phyloP scores from a whole-genome alignment of 1,140 invertebrate species.

The Pectinophora gossypiella region DNA sequence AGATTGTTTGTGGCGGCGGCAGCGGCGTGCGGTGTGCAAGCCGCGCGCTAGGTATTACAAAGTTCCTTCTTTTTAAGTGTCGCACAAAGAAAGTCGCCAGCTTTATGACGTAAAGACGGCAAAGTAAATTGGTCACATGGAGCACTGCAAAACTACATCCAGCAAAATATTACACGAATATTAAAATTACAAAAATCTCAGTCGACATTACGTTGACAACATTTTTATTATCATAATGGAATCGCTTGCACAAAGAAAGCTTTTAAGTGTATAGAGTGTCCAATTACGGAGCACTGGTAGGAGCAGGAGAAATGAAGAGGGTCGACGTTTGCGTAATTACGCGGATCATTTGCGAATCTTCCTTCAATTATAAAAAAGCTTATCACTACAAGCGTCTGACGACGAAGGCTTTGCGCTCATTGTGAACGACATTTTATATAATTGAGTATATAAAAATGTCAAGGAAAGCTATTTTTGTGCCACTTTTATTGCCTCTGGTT shows the following conservation, averaged over 20 bases:
- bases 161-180: not conserved
- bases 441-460: slow-evolving; percentile 28
- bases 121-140: not conserved
- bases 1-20: slow-evolving; percentile 31
- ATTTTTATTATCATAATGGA: not conserved
- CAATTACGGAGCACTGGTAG: slow-evolving; percentile 30
- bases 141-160: not conserved
- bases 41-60: slow-evolving; percentile 17
- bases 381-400: slow-evolving; percentile 45
- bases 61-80: slow-evolving; percentile 34
- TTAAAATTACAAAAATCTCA: not conserved
- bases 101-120: slow-evolving; percentile 20
- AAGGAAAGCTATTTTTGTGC: slow-evolving; percentile 13
- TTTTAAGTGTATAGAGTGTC: slow-evolving; percentile 19
- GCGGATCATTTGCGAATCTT: slow-evolving; percentile 68
- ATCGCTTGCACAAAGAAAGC: not conserved
- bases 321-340: slow-evolving; percentile 70
- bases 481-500: slow-evolving; percentile 5
- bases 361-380: slow-evolving; percentile 62
- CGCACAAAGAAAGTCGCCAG: slow-evolving; percentile 14
- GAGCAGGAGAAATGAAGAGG: slow-evolving; percentile 60
- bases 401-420: slow-evolving; percentile 31
- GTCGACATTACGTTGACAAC: no score
- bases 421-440: slow-evolving; percentile 24
- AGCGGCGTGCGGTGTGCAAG: not conserved